Conservation (phyloP, 2,888 invertebrate species). For the Hirudinaria manillensis region DNA sequence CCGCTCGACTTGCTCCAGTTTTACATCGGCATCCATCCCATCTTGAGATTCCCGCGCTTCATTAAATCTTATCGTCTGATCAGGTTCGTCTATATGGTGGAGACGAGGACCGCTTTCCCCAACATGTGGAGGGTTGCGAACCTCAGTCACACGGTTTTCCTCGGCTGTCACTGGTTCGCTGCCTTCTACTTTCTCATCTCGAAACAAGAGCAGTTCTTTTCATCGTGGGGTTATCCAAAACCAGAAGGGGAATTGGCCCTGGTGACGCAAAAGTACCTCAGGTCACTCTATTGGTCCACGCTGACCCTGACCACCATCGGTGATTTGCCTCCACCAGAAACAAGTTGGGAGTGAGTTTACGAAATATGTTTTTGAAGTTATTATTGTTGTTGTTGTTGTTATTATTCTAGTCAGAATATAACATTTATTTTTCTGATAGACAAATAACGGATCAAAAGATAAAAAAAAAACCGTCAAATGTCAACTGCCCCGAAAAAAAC, state of each 20-base stretch:
- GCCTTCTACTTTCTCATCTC: constrained; percentile 92
- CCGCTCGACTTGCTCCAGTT: constrained; percentile 83
- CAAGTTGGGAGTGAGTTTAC: constrained; percentile 83
- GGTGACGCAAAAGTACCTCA: constrained; percentile 82
- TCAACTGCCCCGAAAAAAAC: too few species aligned
- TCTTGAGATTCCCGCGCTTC: constrained; percentile 64
- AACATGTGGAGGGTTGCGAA: constrained; percentile 92
- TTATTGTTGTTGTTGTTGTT: background rate
- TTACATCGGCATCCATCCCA: constrained; percentile 65
- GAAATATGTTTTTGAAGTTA: background rate
- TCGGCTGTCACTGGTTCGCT: constrained; percentile 93
- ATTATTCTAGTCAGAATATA: background rate
- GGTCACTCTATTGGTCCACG: constrained; percentile 92
- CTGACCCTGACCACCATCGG: constrained; percentile 90
- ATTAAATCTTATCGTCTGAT: constrained; percentile 69
- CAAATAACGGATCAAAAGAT: background rate
- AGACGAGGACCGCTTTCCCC: constrained; percentile 88
- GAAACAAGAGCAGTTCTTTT: constrained; percentile 58
- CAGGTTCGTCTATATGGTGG: constrained; percentile 85
- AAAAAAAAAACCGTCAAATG: too few species aligned
- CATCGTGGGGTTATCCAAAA: constrained; percentile 57
- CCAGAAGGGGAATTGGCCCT: constrained; percentile 69
- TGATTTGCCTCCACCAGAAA: constrained; percentile 88
- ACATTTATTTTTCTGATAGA: background rate
- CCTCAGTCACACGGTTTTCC: constrained; percentile 85